Percentiles rank a stretch among this genome's conserved stretches.
Conservation (phyloP, 2,113 vertebrate species). For the Albula goreensis region DNA sequence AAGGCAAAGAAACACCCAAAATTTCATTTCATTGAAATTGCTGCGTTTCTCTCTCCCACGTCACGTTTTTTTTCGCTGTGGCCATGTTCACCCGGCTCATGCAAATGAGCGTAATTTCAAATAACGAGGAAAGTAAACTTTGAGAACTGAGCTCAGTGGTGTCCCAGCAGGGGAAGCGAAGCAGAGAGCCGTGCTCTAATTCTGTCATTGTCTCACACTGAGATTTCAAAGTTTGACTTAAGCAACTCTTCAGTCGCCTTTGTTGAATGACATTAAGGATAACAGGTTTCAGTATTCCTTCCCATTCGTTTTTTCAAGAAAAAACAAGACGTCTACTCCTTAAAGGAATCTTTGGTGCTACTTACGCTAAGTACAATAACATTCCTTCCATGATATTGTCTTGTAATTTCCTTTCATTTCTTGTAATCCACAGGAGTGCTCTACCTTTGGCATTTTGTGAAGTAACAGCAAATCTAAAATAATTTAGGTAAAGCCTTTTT, state of each 20-base stretch:
- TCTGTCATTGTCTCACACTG: constrained; percentile 67
- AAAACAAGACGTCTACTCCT: constrained; percentile 63
- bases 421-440: constrained; percentile 61
- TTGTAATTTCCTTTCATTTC: constrained; percentile 62
- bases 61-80: constrained; percentile 46
- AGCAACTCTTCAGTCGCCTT: constrained; percentile 65
- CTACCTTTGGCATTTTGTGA: constrained; percentile 59
- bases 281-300: constrained; percentile 56
- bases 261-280: constrained; percentile 61
- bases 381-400: constrained; percentile 54
- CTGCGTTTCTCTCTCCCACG: constrained; percentile 36
- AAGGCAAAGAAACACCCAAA: constrained; percentile 14
- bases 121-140: constrained; percentile 69
- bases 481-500: constrained; percentile 60
- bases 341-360: constrained; percentile 61
- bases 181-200: constrained; percentile 70
- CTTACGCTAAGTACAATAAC: constrained; percentile 69
- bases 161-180: constrained; percentile 60
- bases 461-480: constrained; percentile 56
- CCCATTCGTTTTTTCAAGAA: constrained; percentile 59
- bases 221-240: constrained; percentile 65
- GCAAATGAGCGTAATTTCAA: constrained; percentile 68
- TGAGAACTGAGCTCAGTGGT: constrained; percentile 52
- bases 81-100: constrained; percentile 54
- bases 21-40: constrained; percentile 9